These are phyloP conservation scores for Ophion obscuratus DNA, from an alignment of 2,888 invertebrate genomes.

Conservation along the genomic window DNA sequence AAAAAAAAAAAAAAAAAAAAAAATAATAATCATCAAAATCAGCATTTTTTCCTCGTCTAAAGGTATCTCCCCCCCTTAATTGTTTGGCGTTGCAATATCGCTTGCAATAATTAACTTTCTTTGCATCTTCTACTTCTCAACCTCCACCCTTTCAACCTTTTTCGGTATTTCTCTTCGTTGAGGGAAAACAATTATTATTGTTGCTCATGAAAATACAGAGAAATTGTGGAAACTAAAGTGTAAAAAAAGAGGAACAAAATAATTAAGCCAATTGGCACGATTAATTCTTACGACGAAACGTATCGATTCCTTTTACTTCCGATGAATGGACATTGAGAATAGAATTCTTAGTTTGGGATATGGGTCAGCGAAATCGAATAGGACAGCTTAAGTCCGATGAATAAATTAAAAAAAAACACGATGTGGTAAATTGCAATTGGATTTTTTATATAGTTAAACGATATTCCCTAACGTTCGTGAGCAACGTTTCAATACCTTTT, in stretches of 20 bases:
- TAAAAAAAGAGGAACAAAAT: neutral
- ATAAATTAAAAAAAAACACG: neutral
- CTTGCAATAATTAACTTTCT: too few species aligned
- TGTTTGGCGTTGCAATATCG: too few species aligned
- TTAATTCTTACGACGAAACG: neutral
- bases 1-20: too few species aligned
- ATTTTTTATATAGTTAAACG: too few species aligned
- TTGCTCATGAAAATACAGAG: neutral
- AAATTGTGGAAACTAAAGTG: neutral
- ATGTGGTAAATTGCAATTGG: neutral
- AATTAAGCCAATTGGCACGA: neutral
- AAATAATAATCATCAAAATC: too few species aligned
- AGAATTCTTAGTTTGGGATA: neutral
- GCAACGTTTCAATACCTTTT: too few species aligned
- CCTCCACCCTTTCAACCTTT: too few species aligned
- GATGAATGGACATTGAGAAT: neutral
- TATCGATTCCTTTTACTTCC: neutral
- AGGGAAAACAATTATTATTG: neutral
- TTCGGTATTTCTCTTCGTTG: too few species aligned
- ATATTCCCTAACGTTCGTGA: too few species aligned
- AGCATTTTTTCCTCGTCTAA: too few species aligned
- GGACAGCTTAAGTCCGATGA: neutral
- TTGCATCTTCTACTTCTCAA: too few species aligned
- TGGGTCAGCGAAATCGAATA: neutral
- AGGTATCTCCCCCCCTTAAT: too few species aligned